Conservation (phyloP, 2,113 vertebrate genomes). For the Apodemus speciosus region DNA sequence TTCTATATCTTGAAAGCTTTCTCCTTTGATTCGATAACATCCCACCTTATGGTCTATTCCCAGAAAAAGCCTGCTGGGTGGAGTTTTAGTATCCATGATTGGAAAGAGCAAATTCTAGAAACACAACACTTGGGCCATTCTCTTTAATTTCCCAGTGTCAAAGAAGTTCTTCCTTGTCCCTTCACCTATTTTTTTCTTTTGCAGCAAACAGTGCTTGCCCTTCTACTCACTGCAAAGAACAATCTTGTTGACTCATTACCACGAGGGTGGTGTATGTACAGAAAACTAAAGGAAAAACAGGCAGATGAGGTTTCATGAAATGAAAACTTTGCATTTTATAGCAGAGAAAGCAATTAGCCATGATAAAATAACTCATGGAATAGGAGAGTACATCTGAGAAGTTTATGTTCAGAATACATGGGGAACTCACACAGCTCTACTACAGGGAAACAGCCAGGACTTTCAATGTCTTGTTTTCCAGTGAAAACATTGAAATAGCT, state of each 20-base stretch:
- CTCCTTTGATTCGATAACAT: background rate
- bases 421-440: background rate
- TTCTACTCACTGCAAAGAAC: background rate
- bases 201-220: background rate
- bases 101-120: background rate
- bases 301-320: background rate
- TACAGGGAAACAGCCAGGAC: background rate
- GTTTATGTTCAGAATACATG: background rate
- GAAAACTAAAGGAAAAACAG: background rate
- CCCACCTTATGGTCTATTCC: background rate
- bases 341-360: background rate
- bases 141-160: background rate
- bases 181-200: background rate
- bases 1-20: background rate
- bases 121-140: background rate
- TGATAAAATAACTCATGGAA: background rate
- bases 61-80: background rate
- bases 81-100: background rate
- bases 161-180: background rate
- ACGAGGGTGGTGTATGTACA: background rate
- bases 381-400: background rate
- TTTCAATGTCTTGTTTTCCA: background rate
- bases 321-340: background rate
- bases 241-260: background rate
- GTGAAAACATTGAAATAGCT: background rate